These are phyloP conservation scores for Myxocyprinus asiaticus DNA, from an alignment of 2,113 vertebrate genomes.

Conservation along the genomic window DNA sequence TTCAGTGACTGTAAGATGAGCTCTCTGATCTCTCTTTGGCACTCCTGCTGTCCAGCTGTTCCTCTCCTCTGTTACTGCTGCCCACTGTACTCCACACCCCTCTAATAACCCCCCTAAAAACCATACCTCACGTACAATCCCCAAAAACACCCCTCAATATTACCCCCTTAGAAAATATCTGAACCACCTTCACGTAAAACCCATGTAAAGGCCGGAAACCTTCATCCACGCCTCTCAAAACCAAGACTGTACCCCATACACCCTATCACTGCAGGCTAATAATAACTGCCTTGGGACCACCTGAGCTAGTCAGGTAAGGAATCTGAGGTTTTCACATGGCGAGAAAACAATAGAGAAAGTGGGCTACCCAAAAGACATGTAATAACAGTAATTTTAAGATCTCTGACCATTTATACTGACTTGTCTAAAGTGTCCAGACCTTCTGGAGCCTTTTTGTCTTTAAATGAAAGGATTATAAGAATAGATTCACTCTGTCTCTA, in stretches of 20 bases:
- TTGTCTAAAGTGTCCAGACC: conserved; percentile 50
- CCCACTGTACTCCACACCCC: neutral
- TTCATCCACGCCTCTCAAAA: neutral
- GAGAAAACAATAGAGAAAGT: conserved; percentile 45
- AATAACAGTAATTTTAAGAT: conserved; percentile 31
- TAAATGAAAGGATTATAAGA: conserved; percentile 32
- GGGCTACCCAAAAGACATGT: neutral
- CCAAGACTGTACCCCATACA: neutral
- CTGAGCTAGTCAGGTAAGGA: conserved; percentile 51
- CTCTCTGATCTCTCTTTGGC: conserved; percentile 71
- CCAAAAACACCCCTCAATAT: too few species aligned
- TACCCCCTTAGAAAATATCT: neutral
- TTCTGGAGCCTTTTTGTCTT: conserved; percentile 51
- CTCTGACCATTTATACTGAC: conserved; percentile 55
- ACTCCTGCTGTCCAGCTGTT: conserved; percentile 79
- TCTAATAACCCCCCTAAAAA: conserved; percentile 9
- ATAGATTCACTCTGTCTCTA: neutral
- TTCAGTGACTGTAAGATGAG: conserved; percentile 62
- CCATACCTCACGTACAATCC: neutral
- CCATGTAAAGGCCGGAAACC: too few species aligned
- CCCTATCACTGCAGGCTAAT: neutral
- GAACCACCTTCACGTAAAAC: too few species aligned
- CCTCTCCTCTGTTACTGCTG: conserved; percentile 64
- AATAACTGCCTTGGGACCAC: neutral
- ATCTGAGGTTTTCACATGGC: conserved; percentile 31